These are phyloP conservation scores for Nematostella vectensis DNA, from an alignment of 92 coral and sea anemone species.

Conservation along the genomic window DNA sequence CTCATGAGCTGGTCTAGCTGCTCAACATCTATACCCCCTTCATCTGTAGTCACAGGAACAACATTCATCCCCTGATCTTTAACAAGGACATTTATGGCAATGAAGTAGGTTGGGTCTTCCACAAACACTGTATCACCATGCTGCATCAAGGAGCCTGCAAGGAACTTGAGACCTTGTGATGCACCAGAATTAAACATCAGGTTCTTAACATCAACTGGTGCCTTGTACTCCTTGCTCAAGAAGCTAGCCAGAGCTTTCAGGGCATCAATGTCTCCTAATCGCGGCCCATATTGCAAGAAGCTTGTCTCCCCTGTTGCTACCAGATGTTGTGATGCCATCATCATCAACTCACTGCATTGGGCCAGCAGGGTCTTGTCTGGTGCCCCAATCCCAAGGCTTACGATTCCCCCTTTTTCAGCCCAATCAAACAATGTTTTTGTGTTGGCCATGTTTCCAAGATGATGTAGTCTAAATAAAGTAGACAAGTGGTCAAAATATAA, in stretches of 20 bases:
- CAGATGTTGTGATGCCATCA: slow-evolving; percentile 30
- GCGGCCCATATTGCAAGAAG: slow-evolving; percentile 77
- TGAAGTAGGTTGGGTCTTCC: slow-evolving; percentile 86
- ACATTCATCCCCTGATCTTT: slow-evolving; percentile 59
- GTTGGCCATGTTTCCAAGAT: too few species aligned
- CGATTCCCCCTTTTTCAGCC: slow-evolving; percentile 8
- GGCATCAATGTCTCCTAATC: slow-evolving; percentile 43
- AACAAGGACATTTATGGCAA: slow-evolving; percentile 35
- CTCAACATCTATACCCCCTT: slow-evolving; percentile 65
- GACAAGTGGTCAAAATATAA: too few species aligned
- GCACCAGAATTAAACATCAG: slow-evolving; percentile 81
- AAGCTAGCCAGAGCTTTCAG: slow-evolving; percentile 68
- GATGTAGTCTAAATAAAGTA: too few species aligned
- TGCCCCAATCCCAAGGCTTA: slow-evolving; percentile 48
- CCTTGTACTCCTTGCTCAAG: slow-evolving; percentile 45
- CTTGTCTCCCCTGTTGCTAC: slow-evolving; percentile 32
- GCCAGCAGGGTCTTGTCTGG: slow-evolving; percentile 45
- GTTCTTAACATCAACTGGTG: slow-evolving; percentile 42
- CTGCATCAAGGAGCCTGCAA: slow-evolving; percentile 33
- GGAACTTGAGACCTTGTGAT: slow-evolving; percentile 50
- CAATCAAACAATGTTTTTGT: slow-evolving; percentile 3
- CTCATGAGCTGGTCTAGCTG: slow-evolving; percentile 60
- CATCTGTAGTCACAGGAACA: slow-evolving; percentile 56
- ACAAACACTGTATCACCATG: slow-evolving; percentile 69
- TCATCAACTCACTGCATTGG: slow-evolving; percentile 46